Base-by-base conservation (phyloP, 2,113 vertebrate species). In the Syrmaticus mikado region DNA sequence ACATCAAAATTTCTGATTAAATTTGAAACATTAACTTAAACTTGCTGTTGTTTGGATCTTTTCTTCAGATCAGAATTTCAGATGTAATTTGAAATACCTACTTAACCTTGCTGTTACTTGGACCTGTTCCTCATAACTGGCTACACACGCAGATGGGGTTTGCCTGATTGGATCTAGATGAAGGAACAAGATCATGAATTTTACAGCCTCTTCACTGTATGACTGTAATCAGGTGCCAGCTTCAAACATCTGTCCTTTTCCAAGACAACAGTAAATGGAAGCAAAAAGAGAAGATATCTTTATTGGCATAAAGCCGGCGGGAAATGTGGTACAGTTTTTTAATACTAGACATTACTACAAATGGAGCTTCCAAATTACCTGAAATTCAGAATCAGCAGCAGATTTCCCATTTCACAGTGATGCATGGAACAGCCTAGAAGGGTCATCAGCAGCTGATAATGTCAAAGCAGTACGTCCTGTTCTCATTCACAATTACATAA, bases 121-220 rank as follows among this genome's bases (percentile, higher is more conserved):
- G 72, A 38, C 58, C 72, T 88, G 50, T 64, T 41, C 21, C 80
- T 83, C 48, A 36, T 43, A 38, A 71, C 30, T 38, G 34, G 25
- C 67, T 81, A 48, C 38, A 17, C 27, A 11, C 22, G 60, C 82
- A 74, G 60, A 74, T 43, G 68, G 32, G 11, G 0, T 74, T 81
- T 83, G 55, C 38, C 19, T 90, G 41, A 41, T 20, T 77, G 38
- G 38, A 75, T 34, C 55, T 67, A 64, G 25, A 40, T 74, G 68
- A 91, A 90, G 68, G 72, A 93, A 87, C 3, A 80, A 90, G 50
- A 22, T 41, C 72, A 62, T 71, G 52, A 88, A 67, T 94, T 96
- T 91, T 75, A 78, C 45, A 80, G 50, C 21, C 32, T 53, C 60
- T 74, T 76, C 76, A 82, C 1, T 0, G n/a, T 55, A 11, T 67